phyloP scores from a whole-genome alignment of 2,888 invertebrate genomes.

The Lypha dubia region DNA sequence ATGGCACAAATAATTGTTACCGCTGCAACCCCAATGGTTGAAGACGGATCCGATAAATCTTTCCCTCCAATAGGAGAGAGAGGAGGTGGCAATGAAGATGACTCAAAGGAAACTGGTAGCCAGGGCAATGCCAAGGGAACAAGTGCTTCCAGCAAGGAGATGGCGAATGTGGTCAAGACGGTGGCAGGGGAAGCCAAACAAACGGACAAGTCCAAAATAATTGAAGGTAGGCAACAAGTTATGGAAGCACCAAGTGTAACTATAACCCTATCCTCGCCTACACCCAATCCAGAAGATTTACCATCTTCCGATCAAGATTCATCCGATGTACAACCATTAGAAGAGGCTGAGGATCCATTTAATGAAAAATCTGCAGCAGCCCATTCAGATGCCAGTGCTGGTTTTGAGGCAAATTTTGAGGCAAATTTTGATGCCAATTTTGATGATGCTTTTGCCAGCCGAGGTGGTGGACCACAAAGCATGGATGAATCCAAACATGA shows the following conservation, averaged over 20 bases:
- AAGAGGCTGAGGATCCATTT: conserved; percentile 80
- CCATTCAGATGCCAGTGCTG: conserved; percentile 67
- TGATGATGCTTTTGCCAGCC: conserved; percentile 83
- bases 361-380: conserved; percentile 77
- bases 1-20: conserved; percentile 96
- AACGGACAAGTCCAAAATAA: conserved; percentile 71
- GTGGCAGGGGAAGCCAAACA: conserved; percentile 65
- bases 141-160: conserved; percentile 65
- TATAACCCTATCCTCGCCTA: conserved; percentile 76
- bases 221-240: conserved; percentile 77
- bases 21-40: conserved; percentile 95
- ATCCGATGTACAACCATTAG: conserved; percentile 76
- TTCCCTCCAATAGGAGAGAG: conserved; percentile 87
- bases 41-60: conserved; percentile 90
- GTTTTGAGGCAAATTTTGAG: conserved; percentile 79
- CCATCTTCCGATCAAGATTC: conserved; percentile 78
- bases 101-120: conserved; percentile 54
- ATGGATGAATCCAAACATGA: conserved; percentile 76
- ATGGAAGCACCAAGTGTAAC: conserved; percentile 71
- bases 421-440: conserved; percentile 83
- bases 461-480: conserved; percentile 71
- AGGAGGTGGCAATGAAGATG: conserved; percentile 71
- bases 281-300: conserved; percentile 75
- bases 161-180: conserved; percentile 67
- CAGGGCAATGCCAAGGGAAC: conserved; percentile 60